Base-by-base conservation (phyloP, 2,113 vertebrate genomes). In the Galeopterus variegatus region DNA sequence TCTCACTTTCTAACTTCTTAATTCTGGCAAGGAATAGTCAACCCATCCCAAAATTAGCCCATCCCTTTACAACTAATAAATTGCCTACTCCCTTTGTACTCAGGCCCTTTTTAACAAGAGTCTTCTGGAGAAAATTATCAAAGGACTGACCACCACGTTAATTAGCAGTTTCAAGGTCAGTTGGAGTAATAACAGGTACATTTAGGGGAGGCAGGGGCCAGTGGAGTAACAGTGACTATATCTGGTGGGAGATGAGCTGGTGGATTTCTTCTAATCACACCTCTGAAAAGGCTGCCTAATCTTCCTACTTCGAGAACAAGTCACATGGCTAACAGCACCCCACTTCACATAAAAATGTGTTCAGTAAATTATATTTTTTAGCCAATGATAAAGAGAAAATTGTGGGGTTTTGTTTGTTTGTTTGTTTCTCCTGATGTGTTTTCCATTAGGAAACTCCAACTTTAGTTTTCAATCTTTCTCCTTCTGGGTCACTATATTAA, bases 1-100 rank as follows among this genome's bases (percentile, higher is more conserved):
- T 58, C 76, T 90, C 69, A 92, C n/a, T 90, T 82, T 28, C 65
- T 26, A 75, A 28, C 6, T 70, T 90, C 64, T 84, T 72, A 64
- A 45, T 82, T 88, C 24, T 72, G 15, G 15, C 58, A 88, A 73
- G 50, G n/a, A 92, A 82, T 24, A 36, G 5, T 64, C 76, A 87
- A 58, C 8, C 86, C 65, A 28, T 48, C 48, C 19, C 2, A 60
- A 54, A 65, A n/a, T 33, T 62, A 89, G 56, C 28, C 31, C 28
- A 88, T 75, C 31, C 3, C 62, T 86, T 86, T 50, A 54, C 73
- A 89, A 64, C 31, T 13, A 76, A 56, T 67, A 58, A 1, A 56
- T 73, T 72, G 6, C 4, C 69, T 24, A 31, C 45, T 80, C 54
- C 11, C 14, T 72, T 60, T 70, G 41, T 58, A 76, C 24, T 62